Evolutionary conservation across 2,888 invertebrate genomes (phyloP).

Genomic region (Nomada lathburiana): DNA sequence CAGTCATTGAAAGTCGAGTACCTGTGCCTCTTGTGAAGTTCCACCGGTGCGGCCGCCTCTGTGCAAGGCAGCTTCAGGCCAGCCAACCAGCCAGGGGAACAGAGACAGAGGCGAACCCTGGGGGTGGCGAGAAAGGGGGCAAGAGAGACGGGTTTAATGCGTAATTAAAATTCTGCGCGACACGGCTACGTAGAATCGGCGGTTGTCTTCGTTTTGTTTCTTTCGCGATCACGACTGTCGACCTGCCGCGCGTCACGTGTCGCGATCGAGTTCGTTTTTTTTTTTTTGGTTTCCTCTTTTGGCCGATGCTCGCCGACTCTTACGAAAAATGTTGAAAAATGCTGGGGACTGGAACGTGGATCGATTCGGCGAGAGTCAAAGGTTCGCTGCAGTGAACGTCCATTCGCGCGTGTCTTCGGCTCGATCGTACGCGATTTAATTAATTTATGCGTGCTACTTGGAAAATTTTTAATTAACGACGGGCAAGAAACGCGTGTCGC

Average conservation of each 20-base stretch:
- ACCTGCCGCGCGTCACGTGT: constrained; percentile 15
- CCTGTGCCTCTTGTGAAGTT: constrained; percentile 73
- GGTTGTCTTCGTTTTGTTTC: constrained; percentile 32
- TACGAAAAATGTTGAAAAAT: constrained; percentile 11
- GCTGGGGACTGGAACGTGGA: neutral
- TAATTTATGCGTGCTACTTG: constrained; percentile 24
- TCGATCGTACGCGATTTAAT: constrained; percentile 37
- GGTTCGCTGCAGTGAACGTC: constrained; percentile 1
- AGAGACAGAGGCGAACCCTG: constrained; percentile 17
- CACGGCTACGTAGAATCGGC: constrained; percentile 32
- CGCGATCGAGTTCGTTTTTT: neutral
- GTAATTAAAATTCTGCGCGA: constrained; percentile 68
- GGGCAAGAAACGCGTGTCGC: neutral
- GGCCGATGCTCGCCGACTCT: neutral
- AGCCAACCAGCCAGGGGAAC: constrained; percentile 28
- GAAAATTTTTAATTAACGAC: constrained; percentile 45
- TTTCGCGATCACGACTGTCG: constrained; percentile 11
- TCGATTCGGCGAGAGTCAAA: neutral
- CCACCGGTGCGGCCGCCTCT: constrained; percentile 66
- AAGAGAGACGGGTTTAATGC: constrained; percentile 57
- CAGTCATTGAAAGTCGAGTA: constrained; percentile 78
- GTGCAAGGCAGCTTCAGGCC: constrained; percentile 52
- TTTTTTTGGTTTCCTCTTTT: neutral
- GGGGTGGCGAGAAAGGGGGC: constrained; percentile 5
- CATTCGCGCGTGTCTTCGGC: constrained; percentile 26